Evolutionary conservation across 53 echinoderm and acorn worm genomes (phyloP).

Genomic region (Henricia sp.): DNA sequence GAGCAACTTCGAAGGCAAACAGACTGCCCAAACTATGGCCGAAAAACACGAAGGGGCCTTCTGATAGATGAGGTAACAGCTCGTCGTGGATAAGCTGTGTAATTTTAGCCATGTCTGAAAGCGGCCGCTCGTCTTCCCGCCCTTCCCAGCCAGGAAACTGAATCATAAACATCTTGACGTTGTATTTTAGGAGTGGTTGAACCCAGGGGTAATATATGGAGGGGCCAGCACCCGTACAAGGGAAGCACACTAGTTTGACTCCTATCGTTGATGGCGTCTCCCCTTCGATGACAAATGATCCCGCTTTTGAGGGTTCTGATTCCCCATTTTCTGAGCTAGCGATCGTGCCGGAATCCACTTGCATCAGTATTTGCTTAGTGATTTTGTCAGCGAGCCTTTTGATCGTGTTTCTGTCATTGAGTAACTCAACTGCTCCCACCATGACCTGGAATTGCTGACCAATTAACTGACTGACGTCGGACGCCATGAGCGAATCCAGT

Average conservation of each 20-base stretch:
- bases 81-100: slow-evolving; percentile 12
- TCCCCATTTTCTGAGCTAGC: neutral
- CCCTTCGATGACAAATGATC: neutral
- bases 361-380: neutral
- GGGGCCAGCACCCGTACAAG: slow-evolving; percentile 69
- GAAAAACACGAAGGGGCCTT: slow-evolving; percentile 55
- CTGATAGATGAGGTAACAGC: slow-evolving; percentile 4
- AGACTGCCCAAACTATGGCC: slow-evolving; percentile 70
- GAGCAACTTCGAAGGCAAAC: slow-evolving; percentile 69
- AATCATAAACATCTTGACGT: slow-evolving; percentile 55
- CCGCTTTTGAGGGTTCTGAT: neutral
- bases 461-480: slow-evolving; percentile 45
- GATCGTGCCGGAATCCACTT: neutral
- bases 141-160: slow-evolving; percentile 85
- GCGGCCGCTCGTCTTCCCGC: slow-evolving; percentile 57
- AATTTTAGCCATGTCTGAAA: slow-evolving; percentile 30
- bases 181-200: slow-evolving; percentile 24
- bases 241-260: slow-evolving; percentile 69
- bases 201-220: slow-evolving; percentile 62
- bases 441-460: slow-evolving; percentile 43
- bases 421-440: slow-evolving; percentile 60
- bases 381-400: slow-evolving; percentile 13
- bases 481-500: slow-evolving; percentile 65
- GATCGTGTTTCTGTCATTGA: slow-evolving; percentile 60
- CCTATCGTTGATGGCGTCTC: neutral